A percentile compares a stretch with the other conserved stretches of the same genome.
Conservation (phyloP, 2,113 vertebrate species). For the Sinocyclocheilus anophthalmus region DNA sequence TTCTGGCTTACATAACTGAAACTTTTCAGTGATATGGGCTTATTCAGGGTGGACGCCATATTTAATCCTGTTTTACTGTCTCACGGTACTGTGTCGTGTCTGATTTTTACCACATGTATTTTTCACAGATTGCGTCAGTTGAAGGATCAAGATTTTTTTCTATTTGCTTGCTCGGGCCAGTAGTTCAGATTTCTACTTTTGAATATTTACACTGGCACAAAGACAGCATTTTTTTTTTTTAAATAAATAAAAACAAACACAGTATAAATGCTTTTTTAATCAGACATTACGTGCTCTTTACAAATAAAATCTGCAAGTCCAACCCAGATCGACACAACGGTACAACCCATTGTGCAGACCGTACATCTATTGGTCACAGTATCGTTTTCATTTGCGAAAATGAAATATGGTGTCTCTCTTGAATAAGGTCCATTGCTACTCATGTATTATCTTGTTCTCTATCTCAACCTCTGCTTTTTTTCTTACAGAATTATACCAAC, state of each 20-base stretch:
- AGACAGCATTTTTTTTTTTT: too few species aligned
- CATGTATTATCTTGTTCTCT: slow-evolving; percentile 41
- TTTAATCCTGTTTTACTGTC: slow-evolving; percentile 24
- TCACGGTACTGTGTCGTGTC: neutral
- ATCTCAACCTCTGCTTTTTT: slow-evolving; percentile 58
- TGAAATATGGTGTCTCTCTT: neutral
- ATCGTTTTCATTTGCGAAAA: neutral
- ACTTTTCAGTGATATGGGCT: slow-evolving; percentile 6
- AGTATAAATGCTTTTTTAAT: too few species aligned
- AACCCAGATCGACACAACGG: neutral
- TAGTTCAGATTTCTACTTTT: too few species aligned
- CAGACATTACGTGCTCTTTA: neutral
- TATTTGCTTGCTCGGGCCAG: too few species aligned
- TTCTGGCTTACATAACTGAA: neutral
- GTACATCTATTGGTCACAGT: neutral
- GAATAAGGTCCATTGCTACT: slow-evolving; percentile 1
- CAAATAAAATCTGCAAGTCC: slow-evolving; percentile 4
- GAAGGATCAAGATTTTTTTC: neutral
- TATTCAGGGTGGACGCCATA: slow-evolving; percentile 39
- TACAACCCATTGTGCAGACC: neutral
- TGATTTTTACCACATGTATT: neutral
- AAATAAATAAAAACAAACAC: too few species aligned
- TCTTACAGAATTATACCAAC: slow-evolving; percentile 57
- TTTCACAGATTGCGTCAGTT: neutral
- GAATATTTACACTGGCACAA: too few species aligned